A percentile compares a stretch with the other conserved stretches of the same genome.
phyloP scores from a whole-genome alignment of 2,888 invertebrate genomes.

The Yponomeuta cagnagella region DNA sequence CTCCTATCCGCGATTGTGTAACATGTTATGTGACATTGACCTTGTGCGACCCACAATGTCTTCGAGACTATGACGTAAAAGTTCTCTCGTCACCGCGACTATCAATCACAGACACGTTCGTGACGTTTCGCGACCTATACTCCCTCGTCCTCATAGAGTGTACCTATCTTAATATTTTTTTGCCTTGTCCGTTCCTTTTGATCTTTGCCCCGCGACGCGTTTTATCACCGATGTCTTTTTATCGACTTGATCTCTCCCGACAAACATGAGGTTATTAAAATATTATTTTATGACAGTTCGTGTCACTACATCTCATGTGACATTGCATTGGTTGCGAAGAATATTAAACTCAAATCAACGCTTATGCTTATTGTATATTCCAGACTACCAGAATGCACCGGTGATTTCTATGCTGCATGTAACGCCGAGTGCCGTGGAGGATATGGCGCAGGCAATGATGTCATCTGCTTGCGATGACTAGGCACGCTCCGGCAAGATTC shows the following conservation, averaged over 20 bases:
- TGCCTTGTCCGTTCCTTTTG: background rate
- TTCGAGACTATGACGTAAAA: slow-evolving; percentile 41
- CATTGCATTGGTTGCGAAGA: background rate
- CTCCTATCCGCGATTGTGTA: slow-evolving; percentile 5
- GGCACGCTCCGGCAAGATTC: slow-evolving; percentile 48
- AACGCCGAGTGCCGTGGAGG: slow-evolving; percentile 19
- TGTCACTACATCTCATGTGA: background rate
- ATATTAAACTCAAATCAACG: background rate
- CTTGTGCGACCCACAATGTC: slow-evolving; percentile 48
- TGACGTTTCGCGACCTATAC: slow-evolving; percentile 56
- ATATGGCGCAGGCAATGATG: slow-evolving; percentile 43
- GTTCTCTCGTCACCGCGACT: slow-evolving; percentile 56
- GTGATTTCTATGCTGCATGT: slow-evolving; percentile 7
- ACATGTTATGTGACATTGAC: slow-evolving; percentile 55
- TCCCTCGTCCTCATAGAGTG: background rate
- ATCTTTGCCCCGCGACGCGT: background rate
- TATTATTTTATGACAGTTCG: background rate
- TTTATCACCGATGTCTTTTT: background rate
- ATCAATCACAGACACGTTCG: slow-evolving; percentile 63
- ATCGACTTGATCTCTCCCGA: background rate
- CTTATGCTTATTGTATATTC: background rate
- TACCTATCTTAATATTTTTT: background rate
- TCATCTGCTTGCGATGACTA: slow-evolving; percentile 56
- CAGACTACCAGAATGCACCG: slow-evolving; percentile 8
- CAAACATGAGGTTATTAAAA: background rate